phyloP scores from a whole-genome alignment of 1,140 invertebrate genomes.

The Rhopalosiphum maidis region DNA sequence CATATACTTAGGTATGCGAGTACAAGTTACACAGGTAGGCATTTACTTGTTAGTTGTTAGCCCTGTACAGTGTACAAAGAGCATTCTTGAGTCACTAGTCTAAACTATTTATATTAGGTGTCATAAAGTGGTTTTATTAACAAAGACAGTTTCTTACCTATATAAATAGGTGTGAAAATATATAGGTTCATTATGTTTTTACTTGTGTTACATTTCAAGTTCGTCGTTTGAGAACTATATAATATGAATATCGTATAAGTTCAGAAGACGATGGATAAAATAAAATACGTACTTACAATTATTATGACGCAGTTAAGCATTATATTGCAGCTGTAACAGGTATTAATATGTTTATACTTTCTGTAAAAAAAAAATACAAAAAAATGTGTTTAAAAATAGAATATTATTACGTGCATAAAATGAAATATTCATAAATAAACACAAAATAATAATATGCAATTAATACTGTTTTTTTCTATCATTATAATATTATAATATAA shows the following conservation, averaged over 20 bases:
- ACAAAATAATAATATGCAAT: too few relatives aligned
- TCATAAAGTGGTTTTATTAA: conserved; percentile 28
- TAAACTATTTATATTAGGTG: conserved; percentile 27
- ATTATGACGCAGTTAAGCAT: too few relatives aligned
- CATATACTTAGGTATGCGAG: neutral
- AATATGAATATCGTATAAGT: neutral
- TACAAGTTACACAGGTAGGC: neutral
- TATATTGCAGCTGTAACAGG: neutral
- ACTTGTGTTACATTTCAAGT: neutral
- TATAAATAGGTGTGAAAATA: conserved; percentile 25
- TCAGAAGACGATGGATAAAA: neutral
- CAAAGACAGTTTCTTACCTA: neutral
- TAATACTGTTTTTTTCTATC: too few relatives aligned
- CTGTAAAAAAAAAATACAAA: neutral
- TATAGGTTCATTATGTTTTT: neutral
- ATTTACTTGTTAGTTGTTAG: conserved; percentile 19
- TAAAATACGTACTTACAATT: neutral
- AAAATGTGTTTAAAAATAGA: neutral
- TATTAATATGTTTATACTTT: neutral
- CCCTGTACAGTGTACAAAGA: neutral
- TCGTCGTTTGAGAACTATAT: neutral
- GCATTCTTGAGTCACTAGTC: neutral
- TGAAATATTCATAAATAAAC: neutral
- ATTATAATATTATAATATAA: too few relatives aligned
- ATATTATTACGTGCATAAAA: neutral